Evolutionary conservation across 2,113 vertebrate genomes (phyloP), one percentile per base, ranked within the genome.

Genomic region (Sigmodon hispidus): DNA sequence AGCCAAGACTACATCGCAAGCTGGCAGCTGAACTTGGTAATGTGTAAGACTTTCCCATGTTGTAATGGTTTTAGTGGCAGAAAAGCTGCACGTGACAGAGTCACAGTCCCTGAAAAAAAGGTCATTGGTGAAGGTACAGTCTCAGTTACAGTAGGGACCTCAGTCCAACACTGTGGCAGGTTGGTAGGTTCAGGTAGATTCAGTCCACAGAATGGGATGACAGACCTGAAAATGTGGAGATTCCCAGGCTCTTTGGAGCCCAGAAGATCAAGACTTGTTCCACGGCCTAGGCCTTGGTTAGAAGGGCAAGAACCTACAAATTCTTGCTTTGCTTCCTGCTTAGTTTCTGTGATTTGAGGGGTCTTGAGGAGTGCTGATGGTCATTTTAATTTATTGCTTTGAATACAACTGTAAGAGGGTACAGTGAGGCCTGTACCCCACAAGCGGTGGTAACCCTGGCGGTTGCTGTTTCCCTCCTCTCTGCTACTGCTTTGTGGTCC

Each of bases 321-420:
- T 80, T 80, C 59, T 96, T 12, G 94, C 97, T 97, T 96, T 90
- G 95, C 96, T 97, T 96, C 76, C 90, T 0, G 65, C 94, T 94
- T 87, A 88, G 97, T 93, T 97, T 96, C 90, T 72, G 36, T 96
- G 92, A 87, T 77, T n/a, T 80, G 88, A 86, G 84, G 85, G 95
- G 43, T 91, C 67, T 59, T 63, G 57, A 84, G 57, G 80, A 52
- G 73, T 84, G 87, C 94, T 73, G 80, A 95, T 95, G 63, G 87
- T 70, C 6, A n/a, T 94, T 95, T 97, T 98, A 97, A 98, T 97
- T 97, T 98, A 98, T 98, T 97, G 97, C 72, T 92, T 48, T 90
- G 85, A 95, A 21, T 92, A 97, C 94, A 96, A 94, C 94, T 88
- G 59, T 96, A 90, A 88, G 95, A 95, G 92, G 95, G 90, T 73